Evolutionary conservation across 1,140 invertebrate genomes (phyloP).

Genomic region (Trichonephila clavipes): DNA sequence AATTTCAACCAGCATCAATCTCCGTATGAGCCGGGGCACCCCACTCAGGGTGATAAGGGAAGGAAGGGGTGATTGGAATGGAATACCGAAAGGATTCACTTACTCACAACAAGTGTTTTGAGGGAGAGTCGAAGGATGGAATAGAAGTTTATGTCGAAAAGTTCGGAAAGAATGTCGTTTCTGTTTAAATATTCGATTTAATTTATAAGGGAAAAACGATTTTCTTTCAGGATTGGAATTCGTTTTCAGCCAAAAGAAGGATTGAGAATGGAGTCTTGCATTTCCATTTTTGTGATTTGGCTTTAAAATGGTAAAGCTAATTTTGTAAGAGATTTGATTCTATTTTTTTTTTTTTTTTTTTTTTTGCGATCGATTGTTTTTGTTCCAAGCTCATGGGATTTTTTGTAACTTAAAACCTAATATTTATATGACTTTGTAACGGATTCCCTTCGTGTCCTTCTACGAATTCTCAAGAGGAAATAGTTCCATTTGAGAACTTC

Average conservation of each 20-base stretch:
- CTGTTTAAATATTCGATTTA: background rate
- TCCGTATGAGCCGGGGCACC: conserved; percentile 11
- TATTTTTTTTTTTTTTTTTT: too few relatives aligned
- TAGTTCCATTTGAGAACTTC: too few relatives aligned
- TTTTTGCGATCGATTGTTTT: too few relatives aligned
- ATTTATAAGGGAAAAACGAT: background rate
- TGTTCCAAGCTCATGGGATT: too few relatives aligned
- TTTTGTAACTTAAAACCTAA: too few relatives aligned
- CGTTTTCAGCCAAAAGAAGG: too few relatives aligned
- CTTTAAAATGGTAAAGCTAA: too few relatives aligned
- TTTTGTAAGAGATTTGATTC: too few relatives aligned
- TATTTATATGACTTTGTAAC: too few relatives aligned
- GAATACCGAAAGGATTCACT: conserved; percentile 27
- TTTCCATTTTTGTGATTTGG: background rate
- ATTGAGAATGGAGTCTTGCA: background rate
- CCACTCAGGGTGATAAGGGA: background rate
- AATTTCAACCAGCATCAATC: conserved; percentile 15
- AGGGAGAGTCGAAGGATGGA: background rate
- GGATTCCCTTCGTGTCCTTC: too few relatives aligned
- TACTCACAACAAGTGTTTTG: conserved; percentile 20
- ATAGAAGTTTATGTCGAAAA: background rate
- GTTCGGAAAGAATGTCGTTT: background rate
- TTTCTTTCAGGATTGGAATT: background rate
- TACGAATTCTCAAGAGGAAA: too few relatives aligned
- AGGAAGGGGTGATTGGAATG: background rate